Evolutionary conservation across 2,113 vertebrate species (phyloP).

Genomic region (Lanius ludovicianus): DNA sequence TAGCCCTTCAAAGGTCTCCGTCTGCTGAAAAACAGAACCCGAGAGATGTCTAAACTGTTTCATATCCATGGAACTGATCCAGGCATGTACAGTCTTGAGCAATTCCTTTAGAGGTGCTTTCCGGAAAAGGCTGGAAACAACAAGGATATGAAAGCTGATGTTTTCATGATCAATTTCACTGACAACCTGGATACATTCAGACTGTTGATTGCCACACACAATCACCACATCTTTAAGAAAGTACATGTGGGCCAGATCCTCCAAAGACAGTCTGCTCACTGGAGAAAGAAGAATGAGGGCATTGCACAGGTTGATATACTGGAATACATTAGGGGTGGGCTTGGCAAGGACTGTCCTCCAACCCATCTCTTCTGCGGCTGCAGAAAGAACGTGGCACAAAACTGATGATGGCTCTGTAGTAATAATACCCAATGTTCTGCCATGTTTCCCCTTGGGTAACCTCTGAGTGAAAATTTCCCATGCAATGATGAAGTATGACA

Average conservation of each 20-base stretch:
- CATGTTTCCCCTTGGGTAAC: conserved; percentile 58
- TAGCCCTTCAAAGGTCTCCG: neutral
- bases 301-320: conserved; percentile 42
- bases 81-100: conserved; percentile 58
- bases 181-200: neutral
- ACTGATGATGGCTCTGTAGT: conserved; percentile 71
- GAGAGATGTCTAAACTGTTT: neutral
- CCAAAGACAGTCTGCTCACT: conserved; percentile 37
- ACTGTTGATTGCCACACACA: conserved; percentile 62
- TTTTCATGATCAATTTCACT: conserved; percentile 56
- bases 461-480: conserved; percentile 77
- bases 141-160: conserved; percentile 69
- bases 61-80: conserved; percentile 74
- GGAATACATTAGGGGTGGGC: neutral
- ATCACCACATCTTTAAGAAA: conserved; percentile 73
- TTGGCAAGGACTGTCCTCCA: conserved; percentile 72
- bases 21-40: conserved; percentile 39
- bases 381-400: conserved; percentile 74
- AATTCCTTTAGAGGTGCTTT: conserved; percentile 71
- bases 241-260: neutral
- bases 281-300: conserved; percentile 79
- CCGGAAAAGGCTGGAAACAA: conserved; percentile 72
- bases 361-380: conserved; percentile 74
- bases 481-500: conserved; percentile 82
- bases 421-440: conserved; percentile 73